phyloP scores from a whole-genome alignment of 1,140 invertebrate genomes.

The Atopsyche davidsoni region DNA sequence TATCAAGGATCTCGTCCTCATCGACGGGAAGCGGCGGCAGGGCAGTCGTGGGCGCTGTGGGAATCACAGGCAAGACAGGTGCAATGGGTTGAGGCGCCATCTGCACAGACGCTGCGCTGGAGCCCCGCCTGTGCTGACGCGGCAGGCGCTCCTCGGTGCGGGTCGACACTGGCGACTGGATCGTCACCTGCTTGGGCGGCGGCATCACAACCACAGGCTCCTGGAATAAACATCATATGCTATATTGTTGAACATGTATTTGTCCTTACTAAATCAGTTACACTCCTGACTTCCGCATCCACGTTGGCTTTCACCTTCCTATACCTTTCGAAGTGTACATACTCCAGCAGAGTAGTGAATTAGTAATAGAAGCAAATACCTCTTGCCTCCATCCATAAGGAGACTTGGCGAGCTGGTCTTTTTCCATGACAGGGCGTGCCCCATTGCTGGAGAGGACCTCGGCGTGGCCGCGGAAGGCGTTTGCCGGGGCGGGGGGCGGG shows the following conservation, averaged over 20 bases:
- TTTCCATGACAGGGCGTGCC: slow-evolving; percentile 40
- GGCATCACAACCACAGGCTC: slow-evolving; percentile 4
- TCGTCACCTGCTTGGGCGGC: slow-evolving; percentile 31
- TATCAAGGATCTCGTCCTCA: no score
- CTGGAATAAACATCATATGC: slow-evolving; percentile 1
- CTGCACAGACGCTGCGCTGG: no score
- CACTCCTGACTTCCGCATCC: no score
- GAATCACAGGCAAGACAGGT: no score
- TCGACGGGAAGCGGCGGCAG: slow-evolving; percentile 28
- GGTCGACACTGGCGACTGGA: slow-evolving; percentile 35
- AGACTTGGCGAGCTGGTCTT: slow-evolving; percentile 45
- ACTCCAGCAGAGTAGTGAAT: no score
- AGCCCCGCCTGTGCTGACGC: slow-evolving; percentile 34
- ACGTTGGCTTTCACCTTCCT: no score
- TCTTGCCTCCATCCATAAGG: slow-evolving; percentile 46
- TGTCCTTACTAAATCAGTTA: no score
- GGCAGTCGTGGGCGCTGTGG: no score
- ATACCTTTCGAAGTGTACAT: no score
- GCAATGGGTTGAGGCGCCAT: no score
- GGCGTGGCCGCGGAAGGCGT: slow-evolving; percentile 26
- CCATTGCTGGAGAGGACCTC: slow-evolving; percentile 29
- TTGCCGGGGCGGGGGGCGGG: slow-evolving; percentile 28
- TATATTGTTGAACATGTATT: neutral
- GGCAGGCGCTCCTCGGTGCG: slow-evolving; percentile 34
- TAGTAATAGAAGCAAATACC: slow-evolving; percentile 27